Percentiles rank a stretch among this genome's conserved stretches.
phyloP scores from a whole-genome alignment of 1,140 invertebrate genomes.

The Platorchestia sp. region DNA sequence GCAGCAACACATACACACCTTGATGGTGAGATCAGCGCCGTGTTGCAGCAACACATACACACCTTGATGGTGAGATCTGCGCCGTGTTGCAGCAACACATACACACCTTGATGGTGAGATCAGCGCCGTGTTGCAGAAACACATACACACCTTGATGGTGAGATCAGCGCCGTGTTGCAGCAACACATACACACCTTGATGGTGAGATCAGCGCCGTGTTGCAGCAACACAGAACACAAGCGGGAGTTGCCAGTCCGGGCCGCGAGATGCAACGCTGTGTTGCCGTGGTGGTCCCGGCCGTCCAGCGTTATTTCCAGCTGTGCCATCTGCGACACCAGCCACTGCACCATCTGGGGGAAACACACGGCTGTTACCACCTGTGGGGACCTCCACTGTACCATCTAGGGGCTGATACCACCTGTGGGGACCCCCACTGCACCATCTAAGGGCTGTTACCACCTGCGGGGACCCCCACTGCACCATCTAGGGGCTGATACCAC shows the following conservation, averaged over 20 bases:
- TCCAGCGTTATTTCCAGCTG: conserved; percentile 68
- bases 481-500: no score
- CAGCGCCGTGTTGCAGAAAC: conserved; percentile 66
- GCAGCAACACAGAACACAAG: conserved; percentile 67
- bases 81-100: conserved; percentile 60
- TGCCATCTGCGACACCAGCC: conserved; percentile 68
- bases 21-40: conserved; percentile 68
- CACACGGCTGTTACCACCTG: no score
- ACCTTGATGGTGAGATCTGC: not conserved
- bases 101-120: not conserved
- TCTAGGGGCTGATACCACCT: no score
- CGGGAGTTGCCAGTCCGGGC: conserved; percentile 68
- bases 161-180: conserved; percentile 70
- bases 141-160: conserved; percentile 68
- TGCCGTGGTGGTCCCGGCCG: conserved; percentile 70
- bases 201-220: conserved; percentile 69
- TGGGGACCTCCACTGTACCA: no score
- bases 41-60: conserved; percentile 67
- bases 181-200: conserved; percentile 66
- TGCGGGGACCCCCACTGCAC: no score
- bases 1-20: conserved; percentile 65
- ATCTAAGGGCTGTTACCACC: no score
- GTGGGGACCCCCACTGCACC: no score
- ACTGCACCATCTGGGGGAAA: conserved; percentile 61
- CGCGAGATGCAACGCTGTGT: conserved; percentile 71